Percentiles rank a stretch among this genome's conserved stretches.
Conservation (phyloP, 1,140 invertebrate genomes). For the Eufriesea mexicana region DNA sequence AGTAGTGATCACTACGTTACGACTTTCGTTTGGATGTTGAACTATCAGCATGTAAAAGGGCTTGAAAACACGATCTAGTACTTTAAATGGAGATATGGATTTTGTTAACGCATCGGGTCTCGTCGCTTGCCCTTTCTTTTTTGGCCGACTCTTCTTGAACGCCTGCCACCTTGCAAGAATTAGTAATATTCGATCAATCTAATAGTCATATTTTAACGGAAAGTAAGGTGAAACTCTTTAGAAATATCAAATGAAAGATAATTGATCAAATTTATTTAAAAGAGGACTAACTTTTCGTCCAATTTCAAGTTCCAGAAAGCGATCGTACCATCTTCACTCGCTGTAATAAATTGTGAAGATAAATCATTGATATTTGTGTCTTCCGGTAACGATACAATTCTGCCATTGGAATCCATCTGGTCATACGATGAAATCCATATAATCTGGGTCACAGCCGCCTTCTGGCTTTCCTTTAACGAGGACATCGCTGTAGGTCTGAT, state of each 20-base stretch:
- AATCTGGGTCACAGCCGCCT: conserved; percentile 85
- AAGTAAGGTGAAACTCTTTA: too few relatives aligned
- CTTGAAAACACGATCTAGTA: conserved; percentile 84
- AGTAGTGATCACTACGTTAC: conserved; percentile 65
- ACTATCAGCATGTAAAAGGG: conserved; percentile 83
- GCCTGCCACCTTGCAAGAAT: conserved; percentile 23
- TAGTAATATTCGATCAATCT: background rate
- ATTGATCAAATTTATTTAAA: background rate
- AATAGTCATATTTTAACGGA: too few relatives aligned
- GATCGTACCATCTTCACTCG: conserved; percentile 86
- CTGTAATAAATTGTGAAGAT: conserved; percentile 85
- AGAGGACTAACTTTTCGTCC: background rate
- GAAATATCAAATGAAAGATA: too few relatives aligned
- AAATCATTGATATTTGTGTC: conserved; percentile 74
- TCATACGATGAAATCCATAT: conserved; percentile 86
- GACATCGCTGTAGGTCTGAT: conserved; percentile 85
- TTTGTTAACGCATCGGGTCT: conserved; percentile 83
- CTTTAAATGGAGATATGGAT: conserved; percentile 83
- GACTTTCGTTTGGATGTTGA: conserved; percentile 61
- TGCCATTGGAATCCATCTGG: conserved; percentile 84
- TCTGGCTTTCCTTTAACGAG: conserved; percentile 85
- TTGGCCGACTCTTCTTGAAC: conserved; percentile 63
- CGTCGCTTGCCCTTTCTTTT: conserved; percentile 25
- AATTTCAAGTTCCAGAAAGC: conserved; percentile 87
- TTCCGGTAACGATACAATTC: conserved; percentile 77